phyloP scores from a whole-genome alignment of 64 coral and sea anemone species.

The Montipora cactus region DNA sequence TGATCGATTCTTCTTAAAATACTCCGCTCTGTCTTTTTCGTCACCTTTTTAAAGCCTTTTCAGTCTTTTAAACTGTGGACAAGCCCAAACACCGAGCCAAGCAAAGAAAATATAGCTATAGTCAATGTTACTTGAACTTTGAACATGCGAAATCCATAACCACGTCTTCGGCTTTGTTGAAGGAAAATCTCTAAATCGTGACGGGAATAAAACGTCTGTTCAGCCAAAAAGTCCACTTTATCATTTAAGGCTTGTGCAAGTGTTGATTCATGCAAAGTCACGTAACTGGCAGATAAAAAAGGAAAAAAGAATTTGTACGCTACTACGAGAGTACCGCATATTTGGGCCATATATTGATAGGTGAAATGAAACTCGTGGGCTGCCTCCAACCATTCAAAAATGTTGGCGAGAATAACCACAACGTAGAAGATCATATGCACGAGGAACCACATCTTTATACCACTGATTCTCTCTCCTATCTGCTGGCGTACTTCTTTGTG shows the following conservation, averaged over 20 bases:
- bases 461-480: conserved; percentile 35
- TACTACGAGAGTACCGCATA: conserved; percentile 64
- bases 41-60: background rate
- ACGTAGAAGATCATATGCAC: conserved; percentile 61
- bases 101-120: conserved; percentile 70
- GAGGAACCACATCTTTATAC: conserved; percentile 52
- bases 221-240: conserved; percentile 38
- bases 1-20: too few relatives aligned
- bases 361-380: conserved; percentile 19
- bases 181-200: conserved; percentile 65
- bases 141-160: conserved; percentile 75
- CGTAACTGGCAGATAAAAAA: conserved; percentile 74
- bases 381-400: conserved; percentile 77
- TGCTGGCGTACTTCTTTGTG: conserved; percentile 52
- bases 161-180: conserved; percentile 68
- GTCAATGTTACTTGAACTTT: conserved; percentile 75
- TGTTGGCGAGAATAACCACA: conserved; percentile 65
- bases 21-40: too few relatives aligned
- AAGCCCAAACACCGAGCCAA: conserved; percentile 60
- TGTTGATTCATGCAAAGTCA: conserved; percentile 72
- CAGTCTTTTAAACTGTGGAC: conserved; percentile 49
- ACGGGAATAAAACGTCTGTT: conserved; percentile 57
- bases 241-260: conserved; percentile 69
- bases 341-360: conserved; percentile 65
- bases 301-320: conserved; percentile 81